Base-by-base conservation (phyloP, 2,797 vertebrate species). In the Varecia variegata region DNA sequence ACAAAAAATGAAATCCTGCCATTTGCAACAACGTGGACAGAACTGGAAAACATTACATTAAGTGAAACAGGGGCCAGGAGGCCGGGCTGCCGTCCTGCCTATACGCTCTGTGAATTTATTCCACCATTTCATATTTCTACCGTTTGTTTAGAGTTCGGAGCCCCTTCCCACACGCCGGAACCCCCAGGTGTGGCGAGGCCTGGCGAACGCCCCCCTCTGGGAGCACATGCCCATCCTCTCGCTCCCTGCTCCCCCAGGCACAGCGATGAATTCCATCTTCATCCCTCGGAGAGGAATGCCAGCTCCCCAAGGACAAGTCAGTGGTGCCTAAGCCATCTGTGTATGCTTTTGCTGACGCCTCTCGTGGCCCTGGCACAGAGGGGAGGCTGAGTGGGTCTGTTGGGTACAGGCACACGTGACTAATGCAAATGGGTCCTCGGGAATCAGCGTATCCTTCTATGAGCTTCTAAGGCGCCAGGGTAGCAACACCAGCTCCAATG, bases 131-230 rank as follows among this genome's bases (percentile, higher is more conserved):
- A 9, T 12, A 5, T 15, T 45, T 43, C 23, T 30, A 32, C 18
- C 11, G 2, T 43, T 15, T 25, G 13, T 50, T 38, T 23, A 23
- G 71, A 50, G 67, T 32, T 23, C 54, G 23, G 45, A 54, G 68
- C 6, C 14, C 13, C 21, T 38, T 82, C 52, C 52, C 15, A n/a
- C 23, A 43, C 0, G 8, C 7, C 15, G 20, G 12, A 25, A 43
- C 32, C 10, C n/a, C 74, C 20, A 5, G 18, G 20, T 27, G 13
- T 98, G 98, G 98, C 98, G n/a, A 67, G 62, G 47, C 45, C 60
- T 3, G 54, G 45, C 50, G 47, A 35, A 60, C 2, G 5, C n/a
- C 11, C 58, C 43, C 13, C 45, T 21, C 76, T 17, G 43, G 25
- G 35, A 65, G 65, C 56, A 35, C 20, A 17, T 68, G 6, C 18